A percentile compares a stretch with the other conserved stretches of the same genome.
These are phyloP conservation scores for Blastobasis lacticolella DNA, from an alignment of 2,888 invertebrate genomes.

Conservation along the genomic window DNA sequence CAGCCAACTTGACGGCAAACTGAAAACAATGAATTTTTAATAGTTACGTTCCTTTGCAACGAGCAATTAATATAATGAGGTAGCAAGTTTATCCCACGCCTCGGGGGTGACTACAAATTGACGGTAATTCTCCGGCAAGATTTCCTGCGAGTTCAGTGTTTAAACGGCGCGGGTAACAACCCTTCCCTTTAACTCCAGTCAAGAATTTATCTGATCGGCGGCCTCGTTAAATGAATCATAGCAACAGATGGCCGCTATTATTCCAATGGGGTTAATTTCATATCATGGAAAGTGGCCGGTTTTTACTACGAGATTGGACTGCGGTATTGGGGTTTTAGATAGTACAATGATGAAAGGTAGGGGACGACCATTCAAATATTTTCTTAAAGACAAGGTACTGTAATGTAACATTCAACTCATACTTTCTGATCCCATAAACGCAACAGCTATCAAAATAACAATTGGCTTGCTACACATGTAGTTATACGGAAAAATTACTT, in stretches of 20 bases:
- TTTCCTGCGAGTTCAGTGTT: slow-evolving; percentile 27
- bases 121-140: slow-evolving; percentile 36
- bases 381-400: no score
- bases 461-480: no score
- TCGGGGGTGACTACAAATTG: slow-evolving; percentile 27
- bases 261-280: neutral
- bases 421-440: no score
- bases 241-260: neutral
- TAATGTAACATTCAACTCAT: no score
- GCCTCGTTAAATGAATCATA: neutral
- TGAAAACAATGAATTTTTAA: slow-evolving; percentile 64
- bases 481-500: no score
- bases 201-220: neutral
- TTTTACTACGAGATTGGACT: no score
- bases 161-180: slow-evolving; percentile 5
- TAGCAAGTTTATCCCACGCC: slow-evolving; percentile 44
- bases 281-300: no score
- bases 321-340: no score
- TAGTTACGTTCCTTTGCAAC: slow-evolving; percentile 57
- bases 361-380: no score
- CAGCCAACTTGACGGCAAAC: slow-evolving; percentile 42
- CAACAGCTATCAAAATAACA: no score
- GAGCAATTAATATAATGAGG: slow-evolving; percentile 60
- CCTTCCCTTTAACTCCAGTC: neutral
- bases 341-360: no score